These are phyloP conservation scores for Heliconius erato DNA, from an alignment of 2,888 invertebrate genomes.

Conservation along the genomic window DNA sequence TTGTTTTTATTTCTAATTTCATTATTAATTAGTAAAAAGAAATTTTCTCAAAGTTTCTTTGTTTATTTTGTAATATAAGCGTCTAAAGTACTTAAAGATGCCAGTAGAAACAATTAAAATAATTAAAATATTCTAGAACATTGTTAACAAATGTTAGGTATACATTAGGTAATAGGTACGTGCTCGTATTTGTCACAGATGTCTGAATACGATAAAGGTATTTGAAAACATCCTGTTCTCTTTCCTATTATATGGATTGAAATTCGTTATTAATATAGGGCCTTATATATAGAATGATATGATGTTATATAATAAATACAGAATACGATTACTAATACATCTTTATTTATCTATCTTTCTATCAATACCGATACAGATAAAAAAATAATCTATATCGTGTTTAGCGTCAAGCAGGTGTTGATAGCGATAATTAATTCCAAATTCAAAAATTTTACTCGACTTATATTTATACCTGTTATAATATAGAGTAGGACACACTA, in stretches of 20 bases:
- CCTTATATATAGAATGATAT: background rate
- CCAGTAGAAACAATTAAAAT: background rate
- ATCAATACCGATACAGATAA: background rate
- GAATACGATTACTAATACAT: background rate
- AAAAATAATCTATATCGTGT: background rate
- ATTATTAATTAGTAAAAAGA: background rate
- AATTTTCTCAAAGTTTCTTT: too few relatives aligned
- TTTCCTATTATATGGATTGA: background rate
- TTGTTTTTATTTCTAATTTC: background rate
- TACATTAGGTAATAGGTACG: background rate
- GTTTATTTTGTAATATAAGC: too few relatives aligned
- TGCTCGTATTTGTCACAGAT: background rate
- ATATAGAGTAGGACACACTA: too few relatives aligned
- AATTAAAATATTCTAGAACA: background rate
- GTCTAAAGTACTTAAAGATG: background rate
- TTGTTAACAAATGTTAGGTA: too few relatives aligned
- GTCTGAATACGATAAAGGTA: background rate
- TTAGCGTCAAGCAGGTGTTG: background rate
- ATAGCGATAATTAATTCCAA: too few relatives aligned
- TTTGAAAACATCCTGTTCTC: slow-evolving; percentile 2
- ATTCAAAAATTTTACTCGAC: too few relatives aligned
- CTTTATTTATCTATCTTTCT: background rate
- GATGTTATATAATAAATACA: background rate
- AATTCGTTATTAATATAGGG: background rate
- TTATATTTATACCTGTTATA: too few relatives aligned